Base-by-base conservation (phyloP, 1,140 invertebrate species). In the Drosophila navojoa region DNA sequence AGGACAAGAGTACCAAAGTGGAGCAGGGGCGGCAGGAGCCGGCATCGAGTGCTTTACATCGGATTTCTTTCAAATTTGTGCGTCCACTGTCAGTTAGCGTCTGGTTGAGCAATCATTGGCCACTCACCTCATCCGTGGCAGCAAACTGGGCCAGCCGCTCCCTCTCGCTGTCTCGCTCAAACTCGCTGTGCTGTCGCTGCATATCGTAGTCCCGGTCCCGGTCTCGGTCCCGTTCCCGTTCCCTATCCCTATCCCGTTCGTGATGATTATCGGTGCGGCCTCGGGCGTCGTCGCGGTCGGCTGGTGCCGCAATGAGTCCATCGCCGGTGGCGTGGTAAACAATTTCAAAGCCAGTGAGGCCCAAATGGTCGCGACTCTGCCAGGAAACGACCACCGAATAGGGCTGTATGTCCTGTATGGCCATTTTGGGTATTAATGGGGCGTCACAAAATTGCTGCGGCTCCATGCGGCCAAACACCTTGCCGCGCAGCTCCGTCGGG, bases 301-400 rank as follows among this genome's bases (percentile, higher is more conserved):
- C 38, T 50, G 71, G 49, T 5, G 63, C 76, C 10, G 94, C 92
- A 61, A 94, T 93, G 54, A 94, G 91, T 13, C 93, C 93, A 86
- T 96, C 96, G 60, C 73, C 79, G 75, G 96, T 94, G 32, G 95
- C 94, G 84, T 96, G 96, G 93, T 97, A 97, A 74, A 96, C 95
- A 76, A 98, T 95, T 93, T 96, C 95, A 91, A 96, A 98, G 54
- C 96, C 97, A 77, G 95, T 95, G 60, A 98, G 94, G 19, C 96
- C 96, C 13, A 96, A 96, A 92, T 97, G 96, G 93, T 98, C 97
- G 77, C 97, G 94, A 76, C 96, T 96, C 90, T 97, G 96, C 97
- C 97, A 98, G 57, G 96, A 96, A 11, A 98, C 96, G 58, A 97
- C 93, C 35, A 98, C 95, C n/a, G 96, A 96, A 92, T 96, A 96